Evolutionary conservation across 2,113 vertebrate species (phyloP), one percentile per base, ranked within the genome.

Genomic region (Cryptomyrus ogoouensis): DNA sequence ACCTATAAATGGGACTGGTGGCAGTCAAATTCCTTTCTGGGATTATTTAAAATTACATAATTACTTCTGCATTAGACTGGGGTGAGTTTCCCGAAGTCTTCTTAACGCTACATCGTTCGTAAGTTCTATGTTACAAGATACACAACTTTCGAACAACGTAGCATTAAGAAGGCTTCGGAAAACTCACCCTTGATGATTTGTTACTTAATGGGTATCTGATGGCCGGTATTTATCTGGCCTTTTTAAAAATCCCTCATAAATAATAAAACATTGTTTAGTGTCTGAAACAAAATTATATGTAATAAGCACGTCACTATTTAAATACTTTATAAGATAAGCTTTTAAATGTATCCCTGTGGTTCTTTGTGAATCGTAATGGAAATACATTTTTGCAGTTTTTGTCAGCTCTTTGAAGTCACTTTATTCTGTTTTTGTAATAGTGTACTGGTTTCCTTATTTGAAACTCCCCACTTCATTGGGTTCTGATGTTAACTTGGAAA

Each of bases 401-500:
- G n/a, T 88, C 52, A 62, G 3, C 56, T 62, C 86, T 87, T 87
- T 87, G 24, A n/a, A 49, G 46, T 87, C 74, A 83, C 44, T 49
- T 77, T 49, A 50, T 83, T n/a, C 27, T 42, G 49, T 83, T 62
- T 89, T 35, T 89, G 80, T 47, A 84, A 17, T 83, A 39, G 52
- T 89, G 52, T 89, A 84, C 21, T 83, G 19, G 52, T 89, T 89
- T 89, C 80, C 53, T 85, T 53, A 58, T 49, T 46, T 44, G 49
- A 84, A 89, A 49, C 49, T 52, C 89, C 35, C 80, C 50, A 53
- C 42, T 89, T 84, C 50, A 46, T 19, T 83, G 80, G 44, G 35
- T 62, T 62, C 50, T 46, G 39, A n/a, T 83, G 39, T 47, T 83
- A 89, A 58, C 39, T 21, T 83, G 89, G 74, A 84, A 89, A 89